Conservation (phyloP, 2,797 vertebrate genomes). For the Australoheros facetus region DNA sequence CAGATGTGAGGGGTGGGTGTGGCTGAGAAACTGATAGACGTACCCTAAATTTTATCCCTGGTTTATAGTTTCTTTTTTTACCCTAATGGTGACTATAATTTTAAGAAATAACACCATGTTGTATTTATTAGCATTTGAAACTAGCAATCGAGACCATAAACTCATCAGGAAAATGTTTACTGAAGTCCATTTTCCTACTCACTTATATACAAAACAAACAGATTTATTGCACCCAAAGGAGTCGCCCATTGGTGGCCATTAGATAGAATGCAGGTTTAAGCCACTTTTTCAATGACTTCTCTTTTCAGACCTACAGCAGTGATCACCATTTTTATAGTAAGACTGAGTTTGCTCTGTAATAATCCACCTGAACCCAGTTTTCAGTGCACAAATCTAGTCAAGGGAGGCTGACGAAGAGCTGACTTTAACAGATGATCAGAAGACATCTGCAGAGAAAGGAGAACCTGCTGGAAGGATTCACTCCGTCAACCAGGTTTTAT, state of each 20-base stretch:
- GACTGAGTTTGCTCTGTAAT: neutral
- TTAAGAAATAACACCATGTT: accelerated
- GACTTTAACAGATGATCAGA: neutral
- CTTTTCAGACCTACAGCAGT: neutral
- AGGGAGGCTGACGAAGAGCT: neutral
- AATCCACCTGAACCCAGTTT: neutral
- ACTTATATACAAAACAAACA: neutral
- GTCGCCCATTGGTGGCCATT: neutral
- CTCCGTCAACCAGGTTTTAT: too few relatives aligned
- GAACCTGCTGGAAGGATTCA: neutral
- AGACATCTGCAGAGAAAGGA: neutral
- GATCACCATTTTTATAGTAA: neutral
- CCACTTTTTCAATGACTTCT: neutral
- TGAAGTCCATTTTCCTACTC: neutral
- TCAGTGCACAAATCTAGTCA: neutral
- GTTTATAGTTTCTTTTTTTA: neutral
- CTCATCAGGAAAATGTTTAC: neutral
- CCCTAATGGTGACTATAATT: neutral
- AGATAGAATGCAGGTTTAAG: neutral
- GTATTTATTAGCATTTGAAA: neutral
- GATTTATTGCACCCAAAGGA: neutral
- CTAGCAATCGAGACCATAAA: neutral
- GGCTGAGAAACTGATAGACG: neutral
- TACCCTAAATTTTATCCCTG: accelerated
- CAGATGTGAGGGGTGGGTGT: neutral